Evolutionary conservation across 1,140 invertebrate species (phyloP).

Genomic region (Drosophila orosa): DNA sequence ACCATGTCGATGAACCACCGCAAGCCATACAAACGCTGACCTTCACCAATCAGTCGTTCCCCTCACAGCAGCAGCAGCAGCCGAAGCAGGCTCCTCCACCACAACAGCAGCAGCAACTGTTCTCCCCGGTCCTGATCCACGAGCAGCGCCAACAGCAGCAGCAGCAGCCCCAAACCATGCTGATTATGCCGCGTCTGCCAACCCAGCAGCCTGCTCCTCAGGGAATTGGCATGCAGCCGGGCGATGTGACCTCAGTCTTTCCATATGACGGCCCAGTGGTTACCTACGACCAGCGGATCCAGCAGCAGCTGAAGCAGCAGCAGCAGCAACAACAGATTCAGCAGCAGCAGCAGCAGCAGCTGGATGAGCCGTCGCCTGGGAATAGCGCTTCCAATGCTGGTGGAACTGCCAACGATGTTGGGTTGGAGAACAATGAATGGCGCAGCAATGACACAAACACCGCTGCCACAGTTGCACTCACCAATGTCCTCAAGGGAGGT

Average conservation of each 20-base stretch:
- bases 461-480: slow-evolving; percentile 71
- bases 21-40: slow-evolving; percentile 89
- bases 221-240: slow-evolving; percentile 74
- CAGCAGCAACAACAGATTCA: slow-evolving; percentile 41
- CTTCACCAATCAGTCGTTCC: slow-evolving; percentile 91
- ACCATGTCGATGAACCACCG: slow-evolving; percentile 67
- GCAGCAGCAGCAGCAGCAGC: slow-evolving; percentile 43
- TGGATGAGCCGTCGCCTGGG: slow-evolving; percentile 38
- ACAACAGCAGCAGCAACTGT: slow-evolving; percentile 68
- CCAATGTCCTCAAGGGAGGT: slow-evolving; percentile 69
- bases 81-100: slow-evolving; percentile 40
- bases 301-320: slow-evolving; percentile 69
- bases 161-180: slow-evolving; percentile 61
- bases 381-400: slow-evolving; percentile 11
- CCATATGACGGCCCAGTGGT: slow-evolving; percentile 63
- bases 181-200: slow-evolving; percentile 63
- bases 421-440: slow-evolving; percentile 64
- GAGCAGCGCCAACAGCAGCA: slow-evolving; percentile 62
- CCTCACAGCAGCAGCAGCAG: slow-evolving; percentile 79
- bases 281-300: slow-evolving; percentile 74
- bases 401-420: slow-evolving; percentile 45
- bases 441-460: slow-evolving; percentile 65
- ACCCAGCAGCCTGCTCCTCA: slow-evolving; percentile 57
- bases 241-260: slow-evolving; percentile 71
- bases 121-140: slow-evolving; percentile 67